phyloP scores from a whole-genome alignment of 2,113 vertebrate genomes.

The Excalfactoria chinensis region DNA sequence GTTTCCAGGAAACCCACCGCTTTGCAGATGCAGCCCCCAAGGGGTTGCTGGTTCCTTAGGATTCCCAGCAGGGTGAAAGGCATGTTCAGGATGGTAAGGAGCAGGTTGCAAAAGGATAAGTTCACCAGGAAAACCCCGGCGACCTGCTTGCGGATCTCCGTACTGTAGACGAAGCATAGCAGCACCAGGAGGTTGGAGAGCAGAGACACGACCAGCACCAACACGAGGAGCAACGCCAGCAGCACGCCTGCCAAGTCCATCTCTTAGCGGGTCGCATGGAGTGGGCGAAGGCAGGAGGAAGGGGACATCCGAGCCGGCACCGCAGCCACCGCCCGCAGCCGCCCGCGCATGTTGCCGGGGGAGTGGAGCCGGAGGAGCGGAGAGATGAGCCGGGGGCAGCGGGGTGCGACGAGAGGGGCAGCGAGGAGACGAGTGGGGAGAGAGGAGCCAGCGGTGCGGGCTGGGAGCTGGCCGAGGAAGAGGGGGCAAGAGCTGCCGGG shows the following conservation, averaged over 20 bases:
- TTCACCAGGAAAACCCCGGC: constrained; percentile 82
- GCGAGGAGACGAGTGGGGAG: background rate
- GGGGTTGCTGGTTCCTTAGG: constrained; percentile 67
- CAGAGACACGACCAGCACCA: constrained; percentile 77
- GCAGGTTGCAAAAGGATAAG: constrained; percentile 83
- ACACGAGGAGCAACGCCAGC: constrained; percentile 78
- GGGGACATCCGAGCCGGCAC: constrained; percentile 13
- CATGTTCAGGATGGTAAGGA: constrained; percentile 82
- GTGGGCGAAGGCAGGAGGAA: constrained; percentile 47
- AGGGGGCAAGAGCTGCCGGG: background rate
- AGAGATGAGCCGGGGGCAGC: background rate
- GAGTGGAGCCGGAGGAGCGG: background rate
- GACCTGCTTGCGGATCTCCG: constrained; percentile 80
- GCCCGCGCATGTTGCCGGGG: background rate
- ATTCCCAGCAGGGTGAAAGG: constrained; percentile 79
- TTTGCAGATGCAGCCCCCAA: constrained; percentile 75
- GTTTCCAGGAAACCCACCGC: constrained; percentile 80
- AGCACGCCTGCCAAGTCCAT: constrained; percentile 83
- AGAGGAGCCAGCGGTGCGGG: background rate
- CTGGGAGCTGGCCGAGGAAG: background rate
- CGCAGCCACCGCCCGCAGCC: constrained; percentile 4
- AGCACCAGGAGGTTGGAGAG: constrained; percentile 82
- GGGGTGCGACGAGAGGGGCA: background rate
- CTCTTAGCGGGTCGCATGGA: constrained; percentile 71
- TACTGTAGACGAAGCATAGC: constrained; percentile 82